A percentile compares a stretch with the other conserved stretches of the same genome.
Evolutionary conservation across 2,797 vertebrate genomes (phyloP).

Genomic region (Artibeus jamaicensis): DNA sequence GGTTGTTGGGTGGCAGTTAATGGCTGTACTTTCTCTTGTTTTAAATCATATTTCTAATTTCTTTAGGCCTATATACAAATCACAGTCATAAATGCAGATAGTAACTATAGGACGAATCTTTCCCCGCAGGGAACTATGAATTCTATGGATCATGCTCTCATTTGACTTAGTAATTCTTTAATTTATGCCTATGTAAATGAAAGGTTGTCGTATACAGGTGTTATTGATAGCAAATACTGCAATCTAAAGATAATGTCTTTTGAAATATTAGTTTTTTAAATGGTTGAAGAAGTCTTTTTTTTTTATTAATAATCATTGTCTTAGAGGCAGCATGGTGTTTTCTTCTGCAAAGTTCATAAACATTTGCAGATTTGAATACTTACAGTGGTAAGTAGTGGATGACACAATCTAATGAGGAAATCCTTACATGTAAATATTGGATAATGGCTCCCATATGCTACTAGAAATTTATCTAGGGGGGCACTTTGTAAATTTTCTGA

Average conservation of each 20-base stretch:
- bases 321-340: constrained; percentile 1
- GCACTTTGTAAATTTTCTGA: neutral
- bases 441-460: neutral
- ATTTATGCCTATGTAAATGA: neutral
- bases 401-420: neutral
- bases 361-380: constrained; percentile 42
- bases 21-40: neutral
- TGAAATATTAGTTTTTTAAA: constrained; percentile 28
- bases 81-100: neutral
- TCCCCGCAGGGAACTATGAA: neutral
- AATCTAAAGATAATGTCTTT: constrained; percentile 7
- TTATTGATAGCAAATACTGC: neutral
- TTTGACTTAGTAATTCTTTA: constrained; percentile 30
- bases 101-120: neutral
- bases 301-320: neutral
- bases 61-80: constrained; percentile 19
- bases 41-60: constrained; percentile 28
- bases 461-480: neutral
- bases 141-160: neutral
- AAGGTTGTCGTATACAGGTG: neutral
- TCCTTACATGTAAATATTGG: constrained; percentile 4
- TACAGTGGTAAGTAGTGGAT: neutral
- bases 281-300: neutral
- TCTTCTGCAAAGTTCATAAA: constrained; percentile 16
- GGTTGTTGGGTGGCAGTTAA: neutral